Evolutionary conservation across 2,113 vertebrate species (phyloP).

Genomic region (Leucopsar rothschildi): DNA sequence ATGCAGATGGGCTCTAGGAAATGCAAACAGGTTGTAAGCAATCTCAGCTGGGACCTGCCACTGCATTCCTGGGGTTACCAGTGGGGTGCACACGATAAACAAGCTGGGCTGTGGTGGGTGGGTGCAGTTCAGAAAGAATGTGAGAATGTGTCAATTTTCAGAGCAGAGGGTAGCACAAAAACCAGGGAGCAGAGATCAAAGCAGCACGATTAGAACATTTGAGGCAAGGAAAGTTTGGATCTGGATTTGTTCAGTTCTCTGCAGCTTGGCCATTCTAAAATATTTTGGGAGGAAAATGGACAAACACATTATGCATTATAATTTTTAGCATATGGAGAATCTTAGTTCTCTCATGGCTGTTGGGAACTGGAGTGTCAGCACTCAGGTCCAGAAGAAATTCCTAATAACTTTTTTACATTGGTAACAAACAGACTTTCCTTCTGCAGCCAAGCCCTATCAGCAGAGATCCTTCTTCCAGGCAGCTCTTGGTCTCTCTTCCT

Average conservation of each 20-base stretch:
- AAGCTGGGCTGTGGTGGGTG: background rate
- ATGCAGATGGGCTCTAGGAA: background rate
- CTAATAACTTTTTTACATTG: background rate
- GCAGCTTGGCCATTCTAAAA: background rate
- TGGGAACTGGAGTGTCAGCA: background rate
- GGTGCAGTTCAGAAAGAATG: background rate
- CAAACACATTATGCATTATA: accelerated
- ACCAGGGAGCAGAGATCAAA: background rate
- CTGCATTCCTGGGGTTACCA: background rate
- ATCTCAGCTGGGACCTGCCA: background rate
- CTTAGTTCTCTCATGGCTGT: background rate
- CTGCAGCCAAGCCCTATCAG: background rate
- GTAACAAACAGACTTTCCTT: background rate
- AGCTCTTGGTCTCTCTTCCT: background rate
- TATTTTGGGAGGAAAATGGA: background rate
- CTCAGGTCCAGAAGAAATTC: background rate
- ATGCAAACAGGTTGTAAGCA: background rate
- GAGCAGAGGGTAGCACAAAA: background rate
- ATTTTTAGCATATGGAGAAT: background rate
- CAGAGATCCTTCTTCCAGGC: background rate
- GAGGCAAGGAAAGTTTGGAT: background rate
- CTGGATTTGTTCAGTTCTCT: background rate
- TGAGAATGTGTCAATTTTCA: background rate
- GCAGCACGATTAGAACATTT: accelerated
- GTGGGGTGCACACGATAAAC: accelerated